These are phyloP conservation scores for Ashinkailepas kermadecensis DNA, from an alignment of 2,888 invertebrate genomes.

Conservation along the genomic window DNA sequence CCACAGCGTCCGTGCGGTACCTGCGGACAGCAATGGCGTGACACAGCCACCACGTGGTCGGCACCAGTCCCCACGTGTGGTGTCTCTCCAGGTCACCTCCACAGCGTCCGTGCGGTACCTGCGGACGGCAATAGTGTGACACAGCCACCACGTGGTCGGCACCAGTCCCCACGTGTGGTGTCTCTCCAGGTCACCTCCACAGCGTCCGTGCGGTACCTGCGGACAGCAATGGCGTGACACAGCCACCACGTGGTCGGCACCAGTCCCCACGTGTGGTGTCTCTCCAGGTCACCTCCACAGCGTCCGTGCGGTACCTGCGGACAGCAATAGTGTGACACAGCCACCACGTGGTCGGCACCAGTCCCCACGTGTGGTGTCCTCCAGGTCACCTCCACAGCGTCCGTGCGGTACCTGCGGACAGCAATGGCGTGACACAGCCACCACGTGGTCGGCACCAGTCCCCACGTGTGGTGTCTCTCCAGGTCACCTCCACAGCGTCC, in stretches of 20 bases:
- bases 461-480: too few species aligned
- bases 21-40: neutral
- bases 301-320: conserved; percentile 62
- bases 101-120: conserved; percentile 74
- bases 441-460: too few species aligned
- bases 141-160: too few species aligned
- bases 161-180: too few species aligned
- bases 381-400: conserved; percentile 81
- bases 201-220: conserved; percentile 65
- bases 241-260: too few species aligned
- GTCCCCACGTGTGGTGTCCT: too few species aligned
- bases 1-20: conserved; percentile 75
- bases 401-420: conserved; percentile 55
- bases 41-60: too few species aligned
- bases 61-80: too few species aligned
- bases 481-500: conserved; percentile 76
- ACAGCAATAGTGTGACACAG: neutral
- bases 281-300: conserved; percentile 78
- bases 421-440: neutral
- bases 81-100: conserved; percentile 67
- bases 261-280: too few species aligned
- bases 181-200: conserved; percentile 74
- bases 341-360: too few species aligned
- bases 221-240: neutral
- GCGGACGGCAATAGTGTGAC: neutral